Conservation (phyloP, 2,113 vertebrate genomes). For the Regulus satrapa region DNA sequence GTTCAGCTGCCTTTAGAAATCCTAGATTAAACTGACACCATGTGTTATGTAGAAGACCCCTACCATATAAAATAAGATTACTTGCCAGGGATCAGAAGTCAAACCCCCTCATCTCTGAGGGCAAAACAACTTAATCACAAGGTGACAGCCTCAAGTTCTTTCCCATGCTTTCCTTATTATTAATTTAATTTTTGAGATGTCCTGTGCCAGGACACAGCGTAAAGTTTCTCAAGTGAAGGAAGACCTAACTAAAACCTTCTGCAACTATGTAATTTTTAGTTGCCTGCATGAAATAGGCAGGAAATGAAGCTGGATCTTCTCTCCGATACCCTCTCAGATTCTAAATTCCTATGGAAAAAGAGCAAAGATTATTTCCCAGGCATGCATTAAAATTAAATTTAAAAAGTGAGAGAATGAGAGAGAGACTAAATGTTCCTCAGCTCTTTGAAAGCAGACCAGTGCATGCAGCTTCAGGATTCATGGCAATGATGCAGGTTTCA, state of each 20-base stretch:
- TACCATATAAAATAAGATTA: neutral
- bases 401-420: neutral
- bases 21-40: neutral
- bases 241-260: neutral
- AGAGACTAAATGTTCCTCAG: neutral
- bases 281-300: neutral
- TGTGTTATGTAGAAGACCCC: accelerated
- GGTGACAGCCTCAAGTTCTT: neutral
- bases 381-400: neutral
- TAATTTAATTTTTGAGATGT: neutral
- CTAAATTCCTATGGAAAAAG: neutral
- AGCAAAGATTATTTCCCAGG: neutral
- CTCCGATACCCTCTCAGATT: neutral
- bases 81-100: neutral
- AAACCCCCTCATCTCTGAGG: neutral
- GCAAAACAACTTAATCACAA: neutral
- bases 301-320: neutral
- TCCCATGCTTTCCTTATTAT: neutral
- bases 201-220: neutral
- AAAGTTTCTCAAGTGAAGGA: neutral
- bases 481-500: neutral
- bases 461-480: neutral
- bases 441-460: neutral
- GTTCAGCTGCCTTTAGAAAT: neutral
- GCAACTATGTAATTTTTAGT: neutral